phyloP scores from a whole-genome alignment of 2,113 vertebrate species.

The Sus scrofa region DNA sequence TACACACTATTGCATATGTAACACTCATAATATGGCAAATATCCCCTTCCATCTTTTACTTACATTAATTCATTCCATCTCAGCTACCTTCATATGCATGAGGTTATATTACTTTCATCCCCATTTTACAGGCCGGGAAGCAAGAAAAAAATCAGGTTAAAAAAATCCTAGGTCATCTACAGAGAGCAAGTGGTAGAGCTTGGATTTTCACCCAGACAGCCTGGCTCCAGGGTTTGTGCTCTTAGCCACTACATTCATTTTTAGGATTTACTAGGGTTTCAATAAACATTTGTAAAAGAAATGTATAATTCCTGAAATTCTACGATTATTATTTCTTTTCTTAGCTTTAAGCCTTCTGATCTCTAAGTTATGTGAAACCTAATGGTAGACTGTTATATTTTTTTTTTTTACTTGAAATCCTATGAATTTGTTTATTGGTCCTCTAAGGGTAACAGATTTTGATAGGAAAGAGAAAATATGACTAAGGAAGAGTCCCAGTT shows the following conservation, averaged over 20 bases:
- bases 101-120: background rate
- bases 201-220: background rate
- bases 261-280: slow-evolving; percentile 26
- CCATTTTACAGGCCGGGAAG: background rate
- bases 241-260: background rate
- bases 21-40: background rate
- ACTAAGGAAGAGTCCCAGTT: background rate
- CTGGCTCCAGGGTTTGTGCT: background rate
- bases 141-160: background rate
- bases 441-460: background rate
- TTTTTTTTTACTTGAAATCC: slow-evolving; percentile 27
- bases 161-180: background rate
- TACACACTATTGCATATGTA: background rate
- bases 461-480: background rate
- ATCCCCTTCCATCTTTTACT: background rate
- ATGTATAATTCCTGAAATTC: slow-evolving; percentile 33
- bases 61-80: background rate
- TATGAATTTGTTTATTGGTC: background rate
- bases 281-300: slow-evolving; percentile 44
- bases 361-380: background rate
- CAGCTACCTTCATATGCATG: background rate
- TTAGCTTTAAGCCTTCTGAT: background rate
- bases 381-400: background rate
- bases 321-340: background rate
- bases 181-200: background rate